phyloP scores from a whole-genome alignment of 2,888 invertebrate species.

The Tachina grossa region DNA sequence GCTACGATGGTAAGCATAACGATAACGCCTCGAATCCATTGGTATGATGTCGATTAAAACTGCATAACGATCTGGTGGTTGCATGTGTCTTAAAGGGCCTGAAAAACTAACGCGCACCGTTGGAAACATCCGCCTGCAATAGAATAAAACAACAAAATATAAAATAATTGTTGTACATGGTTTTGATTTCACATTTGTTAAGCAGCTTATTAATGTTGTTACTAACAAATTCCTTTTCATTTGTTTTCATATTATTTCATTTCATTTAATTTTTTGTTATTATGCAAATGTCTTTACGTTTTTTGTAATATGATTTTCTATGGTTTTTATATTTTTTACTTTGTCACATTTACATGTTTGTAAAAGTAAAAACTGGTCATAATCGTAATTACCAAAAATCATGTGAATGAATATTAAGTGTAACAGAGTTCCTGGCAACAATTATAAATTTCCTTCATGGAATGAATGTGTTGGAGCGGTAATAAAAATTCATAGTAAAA shows the following conservation, averaged over 20 bases:
- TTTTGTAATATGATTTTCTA: constrained; percentile 1
- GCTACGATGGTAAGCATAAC: constrained; percentile 99
- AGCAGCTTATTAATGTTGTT: background rate
- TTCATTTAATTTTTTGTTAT: background rate
- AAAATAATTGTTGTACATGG: constrained; percentile 43
- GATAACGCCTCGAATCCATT: constrained; percentile 97
- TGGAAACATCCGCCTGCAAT: constrained; percentile 97
- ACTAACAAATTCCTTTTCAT: background rate
- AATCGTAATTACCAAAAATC: constrained; percentile 40
- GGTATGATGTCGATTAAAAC: constrained; percentile 98
- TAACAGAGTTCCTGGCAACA: constrained; percentile 33
- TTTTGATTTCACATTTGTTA: constrained; percentile 23
- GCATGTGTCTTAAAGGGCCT: constrained; percentile 85
- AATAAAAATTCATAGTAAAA: too few relatives aligned
- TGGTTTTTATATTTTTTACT: constrained; percentile 12
- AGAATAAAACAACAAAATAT: constrained; percentile 59
- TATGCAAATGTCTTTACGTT: constrained; percentile 24
- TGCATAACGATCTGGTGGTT: constrained; percentile 92
- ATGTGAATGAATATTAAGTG: constrained; percentile 37
- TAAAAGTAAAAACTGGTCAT: constrained; percentile 10
- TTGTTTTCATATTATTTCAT: background rate
- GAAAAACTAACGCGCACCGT: constrained; percentile 97
- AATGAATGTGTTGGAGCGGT: too few relatives aligned
- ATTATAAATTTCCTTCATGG: constrained; percentile 21
- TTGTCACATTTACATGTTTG: constrained; percentile 44